phyloP scores from a whole-genome alignment of 2,888 invertebrate species.

The Barypeithes pellucidus region DNA sequence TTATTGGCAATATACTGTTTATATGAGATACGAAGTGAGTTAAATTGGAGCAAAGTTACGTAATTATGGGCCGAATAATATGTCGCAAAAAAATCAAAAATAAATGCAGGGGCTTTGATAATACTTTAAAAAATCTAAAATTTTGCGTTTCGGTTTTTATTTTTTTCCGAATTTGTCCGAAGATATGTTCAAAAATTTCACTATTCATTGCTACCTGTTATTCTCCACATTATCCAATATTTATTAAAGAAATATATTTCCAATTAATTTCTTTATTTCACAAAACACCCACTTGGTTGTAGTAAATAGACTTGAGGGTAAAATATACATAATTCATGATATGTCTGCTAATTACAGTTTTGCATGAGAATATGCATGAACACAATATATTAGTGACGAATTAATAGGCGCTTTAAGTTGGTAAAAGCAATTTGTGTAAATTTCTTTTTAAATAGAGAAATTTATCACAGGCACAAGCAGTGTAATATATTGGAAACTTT shows the following conservation, averaged over 20 bases:
- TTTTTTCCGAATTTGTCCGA: too few relatives aligned
- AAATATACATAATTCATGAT: slow-evolving; percentile 39
- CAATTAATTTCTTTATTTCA: background rate
- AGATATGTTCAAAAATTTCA: too few relatives aligned
- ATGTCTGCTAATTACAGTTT: slow-evolving; percentile 36
- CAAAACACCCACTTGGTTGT: background rate
- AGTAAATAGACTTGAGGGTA: slow-evolving; percentile 7
- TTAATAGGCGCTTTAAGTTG: slow-evolving; percentile 43
- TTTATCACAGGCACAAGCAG: background rate
- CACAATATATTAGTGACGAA: slow-evolving; percentile 38
- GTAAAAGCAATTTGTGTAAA: slow-evolving; percentile 1
- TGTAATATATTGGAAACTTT: background rate
- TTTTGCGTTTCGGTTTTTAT: too few relatives aligned
- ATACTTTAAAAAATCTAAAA: too few relatives aligned
- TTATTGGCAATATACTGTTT: too few relatives aligned
- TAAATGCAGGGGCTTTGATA: too few relatives aligned
- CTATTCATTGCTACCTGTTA: too few relatives aligned
- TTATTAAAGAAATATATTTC: background rate
- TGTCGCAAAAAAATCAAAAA: too few relatives aligned
- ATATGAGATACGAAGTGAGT: too few relatives aligned
- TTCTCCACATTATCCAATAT: too few relatives aligned
- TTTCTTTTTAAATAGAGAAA: background rate
- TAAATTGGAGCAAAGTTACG: too few relatives aligned
- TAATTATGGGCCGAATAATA: too few relatives aligned
- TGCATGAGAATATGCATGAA: slow-evolving; percentile 37